phyloP scores from a whole-genome alignment of 2,797 vertebrate genomes.

The Gadopsis bispinosus region DNA sequence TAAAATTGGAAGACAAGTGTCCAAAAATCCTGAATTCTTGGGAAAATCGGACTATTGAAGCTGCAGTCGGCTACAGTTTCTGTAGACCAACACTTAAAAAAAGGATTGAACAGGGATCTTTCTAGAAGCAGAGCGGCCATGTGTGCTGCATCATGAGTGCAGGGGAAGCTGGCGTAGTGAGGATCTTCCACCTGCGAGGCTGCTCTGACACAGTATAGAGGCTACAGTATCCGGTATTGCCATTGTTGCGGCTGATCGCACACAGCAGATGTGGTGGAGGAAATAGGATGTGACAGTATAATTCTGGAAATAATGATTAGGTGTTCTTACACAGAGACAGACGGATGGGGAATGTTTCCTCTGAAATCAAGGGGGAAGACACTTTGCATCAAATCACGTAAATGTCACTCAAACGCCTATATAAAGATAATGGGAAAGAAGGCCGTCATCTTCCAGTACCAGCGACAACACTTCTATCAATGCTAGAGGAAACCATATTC shows the following conservation, averaged over 20 bases:
- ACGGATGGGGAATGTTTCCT: slow-evolving; percentile 30
- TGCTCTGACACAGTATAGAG: slow-evolving; percentile 26
- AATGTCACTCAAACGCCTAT: slow-evolving; percentile 15
- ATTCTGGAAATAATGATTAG: slow-evolving; percentile 51
- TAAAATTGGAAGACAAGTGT: background rate
- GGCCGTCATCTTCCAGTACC: background rate
- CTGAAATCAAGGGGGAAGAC: slow-evolving; percentile 25
- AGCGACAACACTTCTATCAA: background rate
- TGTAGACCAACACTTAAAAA: background rate
- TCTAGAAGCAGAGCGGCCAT: slow-evolving; percentile 7
- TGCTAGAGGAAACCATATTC: background rate
- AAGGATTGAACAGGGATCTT: background rate
- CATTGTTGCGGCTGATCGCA: slow-evolving; percentile 65
- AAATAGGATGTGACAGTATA: slow-evolving; percentile 71
- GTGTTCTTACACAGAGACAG: slow-evolving; percentile 25
- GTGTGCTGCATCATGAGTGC: slow-evolving; percentile 13
- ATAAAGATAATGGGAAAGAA: background rate
- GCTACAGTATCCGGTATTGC: slow-evolving; percentile 58
- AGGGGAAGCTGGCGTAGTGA: slow-evolving; percentile 43
- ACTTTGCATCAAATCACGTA: slow-evolving; percentile 1
- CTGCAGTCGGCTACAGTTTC: background rate
- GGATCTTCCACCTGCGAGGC: slow-evolving; percentile 34
- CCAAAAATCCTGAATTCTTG: background rate
- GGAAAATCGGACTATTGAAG: background rate
- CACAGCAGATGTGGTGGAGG: slow-evolving; percentile 68